A percentile compares a stretch with the other conserved stretches of the same genome.
Conservation (phyloP, 2,888 invertebrate species). For the Cataglyphis rosenhaueri region DNA sequence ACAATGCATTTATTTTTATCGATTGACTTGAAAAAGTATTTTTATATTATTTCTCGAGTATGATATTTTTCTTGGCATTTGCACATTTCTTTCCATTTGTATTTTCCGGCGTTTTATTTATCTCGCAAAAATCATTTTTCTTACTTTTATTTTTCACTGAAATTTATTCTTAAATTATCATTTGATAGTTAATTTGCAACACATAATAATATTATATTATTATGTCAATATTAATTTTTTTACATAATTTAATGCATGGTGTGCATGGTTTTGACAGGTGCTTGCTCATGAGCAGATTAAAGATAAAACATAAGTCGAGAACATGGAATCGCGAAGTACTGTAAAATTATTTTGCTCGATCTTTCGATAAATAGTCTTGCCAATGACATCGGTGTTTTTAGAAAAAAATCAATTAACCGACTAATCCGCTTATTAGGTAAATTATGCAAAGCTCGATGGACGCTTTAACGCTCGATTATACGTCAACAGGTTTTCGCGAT, state of each 20-base stretch:
- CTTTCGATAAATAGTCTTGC: not conserved
- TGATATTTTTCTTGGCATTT: not conserved
- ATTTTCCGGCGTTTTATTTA: not conserved
- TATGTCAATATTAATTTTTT: not conserved
- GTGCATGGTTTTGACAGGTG: not conserved
- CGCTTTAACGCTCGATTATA: conserved; percentile 38
- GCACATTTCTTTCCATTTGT: not conserved
- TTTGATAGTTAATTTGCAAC: not conserved
- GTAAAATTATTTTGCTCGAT: not conserved
- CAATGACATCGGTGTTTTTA: not conserved
- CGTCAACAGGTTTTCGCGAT: conserved; percentile 39
- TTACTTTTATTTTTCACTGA: not conserved
- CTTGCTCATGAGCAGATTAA: conserved; percentile 1
- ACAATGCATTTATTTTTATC: not conserved
- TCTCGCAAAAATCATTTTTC: not conserved
- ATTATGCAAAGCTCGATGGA: conserved; percentile 28
- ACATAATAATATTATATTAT: not conserved
- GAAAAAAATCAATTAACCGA: conserved; percentile 31
- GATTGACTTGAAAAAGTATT: not conserved
- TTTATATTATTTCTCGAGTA: not conserved
- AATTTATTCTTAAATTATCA: not conserved
- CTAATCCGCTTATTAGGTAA: conserved; percentile 41
- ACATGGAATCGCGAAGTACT: not conserved
- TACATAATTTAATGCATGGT: not conserved
- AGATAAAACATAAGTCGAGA: not conserved